Evolutionary conservation across 2,888 invertebrate genomes (phyloP).

Genomic region (Endomychus coccineus): DNA sequence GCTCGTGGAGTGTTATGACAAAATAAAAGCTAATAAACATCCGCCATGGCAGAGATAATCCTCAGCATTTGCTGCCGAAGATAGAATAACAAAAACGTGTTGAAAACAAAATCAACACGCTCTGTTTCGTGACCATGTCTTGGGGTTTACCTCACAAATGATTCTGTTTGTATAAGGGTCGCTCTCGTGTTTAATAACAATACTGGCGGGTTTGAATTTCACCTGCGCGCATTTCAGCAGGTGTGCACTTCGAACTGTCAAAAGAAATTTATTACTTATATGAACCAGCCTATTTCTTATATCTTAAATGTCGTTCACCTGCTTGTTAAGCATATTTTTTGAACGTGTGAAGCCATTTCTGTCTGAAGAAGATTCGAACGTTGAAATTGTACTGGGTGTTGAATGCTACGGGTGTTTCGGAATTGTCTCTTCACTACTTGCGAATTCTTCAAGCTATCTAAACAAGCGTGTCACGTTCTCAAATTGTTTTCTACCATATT

Average conservation of each 20-base stretch:
- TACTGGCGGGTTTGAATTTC: conserved; percentile 7
- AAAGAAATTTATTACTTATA: conserved; percentile 15
- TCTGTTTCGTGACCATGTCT: conserved; percentile 20
- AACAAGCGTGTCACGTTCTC: too few relatives aligned
- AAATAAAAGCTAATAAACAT: too few relatives aligned
- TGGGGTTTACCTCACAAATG: conserved; percentile 25
- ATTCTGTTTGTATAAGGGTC: conserved; percentile 11
- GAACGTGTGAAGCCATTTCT: too few relatives aligned
- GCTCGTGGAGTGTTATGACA: too few relatives aligned
- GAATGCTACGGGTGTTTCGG: too few relatives aligned
- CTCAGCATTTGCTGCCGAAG: conserved; percentile 16
- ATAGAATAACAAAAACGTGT: conserved; percentile 25
- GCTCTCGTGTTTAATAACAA: conserved; percentile 8
- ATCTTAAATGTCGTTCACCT: too few relatives aligned
- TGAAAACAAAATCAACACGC: conserved; percentile 26
- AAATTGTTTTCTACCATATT: too few relatives aligned
- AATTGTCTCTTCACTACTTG: too few relatives aligned
- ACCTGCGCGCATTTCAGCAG: conserved; percentile 23
- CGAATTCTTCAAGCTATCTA: too few relatives aligned
- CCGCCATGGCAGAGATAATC: conserved; percentile 21
- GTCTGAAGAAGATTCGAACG: too few relatives aligned
- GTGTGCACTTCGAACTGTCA: conserved; percentile 22
- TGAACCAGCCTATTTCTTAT: not conserved
- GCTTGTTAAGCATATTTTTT: too few relatives aligned
- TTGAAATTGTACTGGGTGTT: too few relatives aligned